Evolutionary conservation across 2,113 vertebrate genomes (phyloP).

Genomic region (Anarhynchus alexandrinus): DNA sequence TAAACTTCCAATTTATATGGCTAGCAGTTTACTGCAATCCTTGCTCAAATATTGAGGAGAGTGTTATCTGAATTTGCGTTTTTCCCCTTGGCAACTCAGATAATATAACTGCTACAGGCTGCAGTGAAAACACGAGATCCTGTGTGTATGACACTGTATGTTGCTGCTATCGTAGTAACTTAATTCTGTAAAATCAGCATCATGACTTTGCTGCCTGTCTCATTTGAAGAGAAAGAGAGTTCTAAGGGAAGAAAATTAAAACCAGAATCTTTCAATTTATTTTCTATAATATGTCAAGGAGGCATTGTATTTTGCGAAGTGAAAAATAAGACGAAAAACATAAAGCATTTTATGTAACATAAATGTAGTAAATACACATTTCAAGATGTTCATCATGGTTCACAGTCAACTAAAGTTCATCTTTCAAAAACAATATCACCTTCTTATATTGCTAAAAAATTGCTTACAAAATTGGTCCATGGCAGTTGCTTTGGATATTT

Average conservation of each 20-base stretch:
- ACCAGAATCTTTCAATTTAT: neutral
- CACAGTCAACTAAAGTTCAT: neutral
- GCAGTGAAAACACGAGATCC: neutral
- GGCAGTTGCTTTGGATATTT: conserved; percentile 90
- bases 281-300: neutral
- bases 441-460: neutral
- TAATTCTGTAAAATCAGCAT: neutral
- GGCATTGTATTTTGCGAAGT: neutral
- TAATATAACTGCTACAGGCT: neutral
- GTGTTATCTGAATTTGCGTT: neutral
- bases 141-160: neutral
- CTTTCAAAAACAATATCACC: neutral
- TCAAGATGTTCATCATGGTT: neutral
- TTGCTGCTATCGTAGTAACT: neutral
- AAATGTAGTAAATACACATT: neutral
- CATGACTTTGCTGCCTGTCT: neutral
- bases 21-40: neutral
- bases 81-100: neutral
- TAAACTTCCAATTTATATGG: neutral
- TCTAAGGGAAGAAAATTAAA: neutral
- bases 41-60: neutral
- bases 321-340: neutral
- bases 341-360: neutral
- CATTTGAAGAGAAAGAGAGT: neutral
- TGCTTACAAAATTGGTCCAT: conserved; percentile 94